Evolutionary conservation across 2,113 vertebrate species (phyloP), one percentile per base, ranked within the genome.

Genomic region (Grammomys surdaster): DNA sequence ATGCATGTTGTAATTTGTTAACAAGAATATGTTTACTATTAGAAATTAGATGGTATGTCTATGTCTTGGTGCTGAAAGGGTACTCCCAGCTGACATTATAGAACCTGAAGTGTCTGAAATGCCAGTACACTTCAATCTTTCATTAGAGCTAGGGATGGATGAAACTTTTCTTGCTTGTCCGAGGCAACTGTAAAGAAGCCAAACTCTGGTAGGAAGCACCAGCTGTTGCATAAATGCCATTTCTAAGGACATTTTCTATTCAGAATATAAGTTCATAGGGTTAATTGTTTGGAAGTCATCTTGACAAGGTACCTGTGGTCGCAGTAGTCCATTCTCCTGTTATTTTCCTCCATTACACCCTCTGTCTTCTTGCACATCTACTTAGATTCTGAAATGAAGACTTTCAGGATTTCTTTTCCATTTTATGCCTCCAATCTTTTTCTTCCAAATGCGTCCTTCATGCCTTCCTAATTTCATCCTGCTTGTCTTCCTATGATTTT

Each of bases 361-460:
- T 96, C 91, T 87, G 72, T 88, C 94, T 95, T 93, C 16, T 36
- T 95, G 75, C 40, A 96, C 60, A 90, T 94, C 85, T 76, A 92
- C 81, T 93, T 93, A 90, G 16, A 93, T 20, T 95, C 72, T 96
- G 80, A 93, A 93, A 88, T 95, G 88, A 97, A 94, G 84, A 92
- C 43, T 72, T 69, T 60, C 51, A 88, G 90, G 36, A 94, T 95
- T 95, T 95, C 95, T 94, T 96, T 97, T 95, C 17, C 70, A 92
- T 94, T 96, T 96, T 97, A 84, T 96, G 43, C 46, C 40, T 97
- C 85, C 89, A 94, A 86, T 70, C 73, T 92, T 94, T 96, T 97
- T 92, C 89, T 96, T 96, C 94, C 65, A 95, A 65, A 95, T 95
- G 92, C 56, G 60, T 81, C 95, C 87, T 84, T 97, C 56, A 60